A percentile compares a stretch with the other conserved stretches of the same genome.
Conservation (phyloP, 2,113 vertebrate species). For the Apteryx owenii region DNA sequence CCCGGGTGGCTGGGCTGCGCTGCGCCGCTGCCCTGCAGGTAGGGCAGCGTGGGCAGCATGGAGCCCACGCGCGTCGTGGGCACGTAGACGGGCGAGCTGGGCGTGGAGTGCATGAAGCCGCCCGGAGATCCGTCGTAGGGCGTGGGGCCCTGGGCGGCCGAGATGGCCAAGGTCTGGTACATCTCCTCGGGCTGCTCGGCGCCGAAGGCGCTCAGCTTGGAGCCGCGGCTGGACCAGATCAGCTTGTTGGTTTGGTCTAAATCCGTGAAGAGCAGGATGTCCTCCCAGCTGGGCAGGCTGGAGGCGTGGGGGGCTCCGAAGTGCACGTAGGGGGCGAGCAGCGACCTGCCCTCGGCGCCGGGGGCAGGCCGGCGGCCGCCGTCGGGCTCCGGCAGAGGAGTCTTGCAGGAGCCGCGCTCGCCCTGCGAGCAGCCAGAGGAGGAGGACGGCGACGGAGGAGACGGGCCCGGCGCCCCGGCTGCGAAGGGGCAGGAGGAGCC, state of each 20-base stretch:
- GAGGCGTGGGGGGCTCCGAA: slow-evolving; percentile 80
- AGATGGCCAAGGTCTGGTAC: slow-evolving; percentile 95
- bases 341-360: slow-evolving; percentile 56
- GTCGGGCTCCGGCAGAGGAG: slow-evolving; percentile 62
- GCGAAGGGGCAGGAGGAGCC: slow-evolving; percentile 81
- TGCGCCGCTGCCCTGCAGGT: slow-evolving; percentile 85
- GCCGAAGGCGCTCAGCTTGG: slow-evolving; percentile 85
- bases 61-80: slow-evolving; percentile 92
- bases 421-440: slow-evolving; percentile 65
- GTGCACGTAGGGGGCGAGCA: slow-evolving; percentile 78
- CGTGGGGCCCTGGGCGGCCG: slow-evolving; percentile 85
- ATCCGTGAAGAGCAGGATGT: slow-evolving; percentile 92
- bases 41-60: slow-evolving; percentile 92
- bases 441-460: slow-evolving; percentile 77
- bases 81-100: slow-evolving; percentile 93
- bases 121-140: slow-evolving; percentile 89
- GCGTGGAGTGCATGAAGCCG: slow-evolving; percentile 91
- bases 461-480: slow-evolving; percentile 76
- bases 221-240: slow-evolving; percentile 87
- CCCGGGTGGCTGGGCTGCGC: slow-evolving; percentile 87
- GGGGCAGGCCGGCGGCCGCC: slow-evolving; percentile 40
- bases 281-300: slow-evolving; percentile 84
- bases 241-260: slow-evolving; percentile 93
- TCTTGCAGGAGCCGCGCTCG: slow-evolving; percentile 63
- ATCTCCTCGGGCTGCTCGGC: slow-evolving; percentile 86